phyloP scores from a whole-genome alignment of 2,113 vertebrate species.

The Pygathrix nemaeus region DNA sequence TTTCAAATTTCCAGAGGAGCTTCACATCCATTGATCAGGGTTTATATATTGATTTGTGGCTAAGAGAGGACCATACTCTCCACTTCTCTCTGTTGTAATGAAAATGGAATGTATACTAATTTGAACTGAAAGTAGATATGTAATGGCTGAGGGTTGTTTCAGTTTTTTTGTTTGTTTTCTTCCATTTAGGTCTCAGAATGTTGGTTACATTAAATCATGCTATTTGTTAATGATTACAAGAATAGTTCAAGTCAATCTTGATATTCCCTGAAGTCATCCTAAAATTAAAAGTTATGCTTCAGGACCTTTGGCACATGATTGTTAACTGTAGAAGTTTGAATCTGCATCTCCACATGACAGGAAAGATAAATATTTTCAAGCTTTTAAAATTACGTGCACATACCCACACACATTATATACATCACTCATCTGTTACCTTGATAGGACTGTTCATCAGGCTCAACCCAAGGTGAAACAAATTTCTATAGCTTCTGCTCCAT shows the following conservation, averaged over 20 bases:
- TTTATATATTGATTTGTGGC: slow-evolving; percentile 69
- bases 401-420: neutral
- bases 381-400: neutral
- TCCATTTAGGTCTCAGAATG: slow-evolving; percentile 23
- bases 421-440: neutral
- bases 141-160: neutral
- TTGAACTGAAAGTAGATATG: slow-evolving; percentile 25
- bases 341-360: neutral
- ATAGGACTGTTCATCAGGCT: slow-evolving; percentile 28
- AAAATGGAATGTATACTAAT: slow-evolving; percentile 54
- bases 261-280: neutral
- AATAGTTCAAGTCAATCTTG: neutral
- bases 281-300: slow-evolving; percentile 14
- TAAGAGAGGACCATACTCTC: slow-evolving; percentile 56
- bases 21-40: slow-evolving; percentile 63
- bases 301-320: neutral
- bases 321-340: neutral
- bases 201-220: slow-evolving; percentile 17
- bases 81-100: slow-evolving; percentile 49
- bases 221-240: slow-evolving; percentile 46
- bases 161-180: neutral
- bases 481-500: neutral
- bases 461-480: neutral
- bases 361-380: slow-evolving; percentile 35
- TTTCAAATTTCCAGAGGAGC: slow-evolving; percentile 55